Evolutionary conservation across 1,140 invertebrate species (phyloP).

Genomic region (Bombyx mandarina): DNA sequence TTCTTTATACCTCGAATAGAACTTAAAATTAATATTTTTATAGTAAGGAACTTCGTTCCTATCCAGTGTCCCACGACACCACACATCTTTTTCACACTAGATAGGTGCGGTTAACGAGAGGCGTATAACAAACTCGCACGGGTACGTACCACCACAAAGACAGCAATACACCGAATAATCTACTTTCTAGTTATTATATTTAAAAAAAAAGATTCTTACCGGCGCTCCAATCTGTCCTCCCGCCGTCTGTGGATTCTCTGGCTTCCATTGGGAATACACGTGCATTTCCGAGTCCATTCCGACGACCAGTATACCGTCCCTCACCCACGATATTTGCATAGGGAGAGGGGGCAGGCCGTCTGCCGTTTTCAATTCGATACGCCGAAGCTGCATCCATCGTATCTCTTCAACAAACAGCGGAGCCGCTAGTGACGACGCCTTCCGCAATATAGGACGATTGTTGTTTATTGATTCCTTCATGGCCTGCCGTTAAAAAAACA

Average conservation of each 20-base stretch:
- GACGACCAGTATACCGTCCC: slow-evolving; percentile 97
- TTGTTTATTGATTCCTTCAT: slow-evolving; percentile 87
- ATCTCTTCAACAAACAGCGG: slow-evolving; percentile 89
- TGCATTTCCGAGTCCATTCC: slow-evolving; percentile 99
- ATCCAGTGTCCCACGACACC: too few relatives aligned
- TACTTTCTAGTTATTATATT: neutral
- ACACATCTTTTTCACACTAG: too few relatives aligned
- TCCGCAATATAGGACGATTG: slow-evolving; percentile 86
- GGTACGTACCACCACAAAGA: too few relatives aligned
- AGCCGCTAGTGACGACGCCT: slow-evolving; percentile 88
- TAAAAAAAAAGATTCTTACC: slow-evolving; percentile 17
- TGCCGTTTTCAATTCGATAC: slow-evolving; percentile 92
- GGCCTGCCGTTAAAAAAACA: slow-evolving; percentile 41
- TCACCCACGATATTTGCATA: slow-evolving; percentile 98
- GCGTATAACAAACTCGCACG: too few relatives aligned
- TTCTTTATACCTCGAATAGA: too few relatives aligned
- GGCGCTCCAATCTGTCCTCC: slow-evolving; percentile 29
- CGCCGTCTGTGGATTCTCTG: slow-evolving; percentile 70
- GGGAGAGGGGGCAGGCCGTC: slow-evolving; percentile 96
- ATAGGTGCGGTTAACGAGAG: too few relatives aligned
- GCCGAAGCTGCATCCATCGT: slow-evolving; percentile 95
- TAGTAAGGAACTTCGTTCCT: too few relatives aligned
- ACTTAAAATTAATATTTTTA: too few relatives aligned
- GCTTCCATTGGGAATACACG: slow-evolving; percentile 98
- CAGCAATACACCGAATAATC: too few relatives aligned